Base-by-base conservation (phyloP, 2,797 vertebrate species). In the Syngnathus rostellatus region DNA sequence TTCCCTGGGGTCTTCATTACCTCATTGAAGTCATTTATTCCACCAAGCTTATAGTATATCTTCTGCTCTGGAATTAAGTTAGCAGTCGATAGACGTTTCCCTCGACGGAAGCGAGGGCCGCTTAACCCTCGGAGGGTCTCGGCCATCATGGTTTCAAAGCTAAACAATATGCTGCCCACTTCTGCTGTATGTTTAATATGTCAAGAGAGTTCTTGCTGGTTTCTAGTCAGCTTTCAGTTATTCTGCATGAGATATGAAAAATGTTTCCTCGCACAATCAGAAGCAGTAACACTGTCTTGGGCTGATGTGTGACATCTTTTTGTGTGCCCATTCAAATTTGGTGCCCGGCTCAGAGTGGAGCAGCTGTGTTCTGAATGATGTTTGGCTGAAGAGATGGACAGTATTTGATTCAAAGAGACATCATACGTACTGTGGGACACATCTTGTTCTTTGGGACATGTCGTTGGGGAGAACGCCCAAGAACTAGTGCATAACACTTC, bases 21-120 rank as follows among this genome's bases (percentile, higher is more conserved):
- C 80, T 87, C 76, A 86, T 74, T 83, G 78, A 78, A 85, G 78
- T 71, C 79, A 75, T 84, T 83, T 83, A 81, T 86, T 84, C 74
- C 75, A 70, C 64, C 10, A 68, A 68, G 76, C 71, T 62, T 45
- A 16, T 19, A 25, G 75, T 74, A 68, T 54, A 70, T 68, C 73
- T 76, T 51, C 70, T 81, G 71, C 70, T 70, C 71, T 74, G 72
- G 71, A 85, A 72, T 75, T 82, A 70, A 84, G 87, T 83, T 79
- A 83, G 76, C 69, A 68, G 69, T 62, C 60, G 75, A 80, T 66
- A 77, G 78, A 82, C 63, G 25, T 48, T 68, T 81, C 68, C 71
- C 68, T 72, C 64, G 64, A 45, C 43, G 62, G 55, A 75, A 51
- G 41, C 48, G 66, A 65, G 31, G 63, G 54, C 46, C n/a, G 60